Evolutionary conservation across 1,140 invertebrate species (phyloP).

Genomic region (Drosophila insularis): DNA sequence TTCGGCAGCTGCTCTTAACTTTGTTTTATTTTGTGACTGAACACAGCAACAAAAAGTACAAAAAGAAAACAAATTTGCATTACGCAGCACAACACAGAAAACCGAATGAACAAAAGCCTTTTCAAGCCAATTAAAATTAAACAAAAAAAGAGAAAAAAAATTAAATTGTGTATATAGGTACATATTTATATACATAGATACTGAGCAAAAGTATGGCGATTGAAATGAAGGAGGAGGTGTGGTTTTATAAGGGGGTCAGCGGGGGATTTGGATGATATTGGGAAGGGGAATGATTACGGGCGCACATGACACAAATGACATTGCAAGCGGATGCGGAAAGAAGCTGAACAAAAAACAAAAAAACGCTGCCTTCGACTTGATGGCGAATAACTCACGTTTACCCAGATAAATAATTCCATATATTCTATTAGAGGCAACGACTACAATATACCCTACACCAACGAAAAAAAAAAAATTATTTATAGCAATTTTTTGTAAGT

Average conservation of each 20-base stretch:
- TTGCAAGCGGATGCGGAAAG: conserved; percentile 77
- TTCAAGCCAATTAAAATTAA: conserved; percentile 57
- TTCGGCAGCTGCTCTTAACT: conserved; percentile 35
- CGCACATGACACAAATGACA: conserved; percentile 71
- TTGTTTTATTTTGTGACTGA: conserved; percentile 4
- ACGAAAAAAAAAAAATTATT: too few species aligned
- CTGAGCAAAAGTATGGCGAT: neutral
- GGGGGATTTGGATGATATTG: neutral
- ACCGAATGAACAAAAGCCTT: conserved; percentile 39
- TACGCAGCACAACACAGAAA: conserved; percentile 18
- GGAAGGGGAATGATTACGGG: conserved; percentile 45
- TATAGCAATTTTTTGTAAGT: too few species aligned
- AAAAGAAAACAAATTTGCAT: conserved; percentile 17
- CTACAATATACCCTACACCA: neutral
- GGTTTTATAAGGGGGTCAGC: neutral
- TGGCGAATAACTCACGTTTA: conserved; percentile 51
- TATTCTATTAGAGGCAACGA: neutral
- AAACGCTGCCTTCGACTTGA: conserved; percentile 19
- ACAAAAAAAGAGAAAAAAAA: conserved; percentile 32
- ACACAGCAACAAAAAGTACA: conserved; percentile 16
- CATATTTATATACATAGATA: too few species aligned
- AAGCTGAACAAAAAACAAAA: conserved; percentile 25
- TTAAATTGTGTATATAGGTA: neutral
- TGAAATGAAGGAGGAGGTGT: conserved; percentile 1
- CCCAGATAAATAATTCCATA: conserved; percentile 33